These are phyloP conservation scores for Hippoglossus stenolepis DNA, from an alignment of 2,113 vertebrate species.

Conservation along the genomic window DNA sequence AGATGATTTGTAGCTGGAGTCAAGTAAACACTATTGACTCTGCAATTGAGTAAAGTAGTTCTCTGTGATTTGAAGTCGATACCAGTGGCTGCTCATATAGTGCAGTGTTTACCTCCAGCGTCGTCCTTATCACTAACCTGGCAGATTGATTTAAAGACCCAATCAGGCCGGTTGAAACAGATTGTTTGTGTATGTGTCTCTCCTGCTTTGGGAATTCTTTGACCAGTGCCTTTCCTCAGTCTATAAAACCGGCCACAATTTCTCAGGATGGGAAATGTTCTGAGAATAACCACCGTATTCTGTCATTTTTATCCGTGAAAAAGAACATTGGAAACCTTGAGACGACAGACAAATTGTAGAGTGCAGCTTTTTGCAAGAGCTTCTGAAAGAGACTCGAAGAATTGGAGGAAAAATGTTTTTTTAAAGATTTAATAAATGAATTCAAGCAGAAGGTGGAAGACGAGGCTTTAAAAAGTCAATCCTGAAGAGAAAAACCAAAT, in stretches of 20 bases:
- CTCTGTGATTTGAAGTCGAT: conserved; percentile 30
- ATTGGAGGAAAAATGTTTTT: background rate
- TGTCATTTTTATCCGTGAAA: conserved; percentile 31
- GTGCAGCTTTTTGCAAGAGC: conserved; percentile 9
- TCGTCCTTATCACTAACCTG: conserved; percentile 61
- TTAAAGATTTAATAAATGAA: background rate
- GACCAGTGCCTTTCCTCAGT: conserved; percentile 4
- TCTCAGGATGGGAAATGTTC: conserved; percentile 18
- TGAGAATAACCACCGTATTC: conserved; percentile 19
- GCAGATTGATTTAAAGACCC: conserved; percentile 62
- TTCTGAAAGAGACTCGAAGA: conserved; percentile 1
- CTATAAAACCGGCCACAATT: conserved; percentile 35
- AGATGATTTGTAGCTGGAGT: conserved; percentile 17
- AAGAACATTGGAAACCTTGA: conserved; percentile 15
- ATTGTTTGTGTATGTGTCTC: conserved; percentile 55
- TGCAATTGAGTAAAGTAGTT: conserved; percentile 43
- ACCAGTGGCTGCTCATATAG: conserved; percentile 59
- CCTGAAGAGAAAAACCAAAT: conserved; percentile 13
- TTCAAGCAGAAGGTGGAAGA: conserved; percentile 3
- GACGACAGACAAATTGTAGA: conserved; percentile 37
- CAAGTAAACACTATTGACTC: conserved; percentile 25
- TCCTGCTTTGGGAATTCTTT: conserved; percentile 24
- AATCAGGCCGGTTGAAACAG: conserved; percentile 58
- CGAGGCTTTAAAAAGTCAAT: background rate
- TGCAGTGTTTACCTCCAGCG: conserved; percentile 57